phyloP scores from a whole-genome alignment of 1,140 invertebrate species.

The Bombus waltoni region DNA sequence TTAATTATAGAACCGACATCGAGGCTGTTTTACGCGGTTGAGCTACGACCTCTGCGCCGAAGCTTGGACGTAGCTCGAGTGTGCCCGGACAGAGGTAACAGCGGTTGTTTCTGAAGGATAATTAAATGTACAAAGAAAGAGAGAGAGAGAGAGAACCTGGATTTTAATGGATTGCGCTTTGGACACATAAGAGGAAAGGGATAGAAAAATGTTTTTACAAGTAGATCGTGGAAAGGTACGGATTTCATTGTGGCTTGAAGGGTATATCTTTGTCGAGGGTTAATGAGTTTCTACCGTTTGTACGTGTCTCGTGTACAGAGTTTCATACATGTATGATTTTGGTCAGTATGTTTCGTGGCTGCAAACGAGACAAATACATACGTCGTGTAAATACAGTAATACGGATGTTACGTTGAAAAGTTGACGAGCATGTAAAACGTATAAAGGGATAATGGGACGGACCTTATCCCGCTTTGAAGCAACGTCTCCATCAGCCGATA shows the following conservation, averaged over 20 bases:
- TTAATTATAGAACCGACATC: constrained; percentile 35
- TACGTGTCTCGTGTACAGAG: not conserved
- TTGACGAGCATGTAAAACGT: not conserved
- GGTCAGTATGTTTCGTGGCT: not conserved
- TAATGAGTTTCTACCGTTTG: constrained; percentile 25
- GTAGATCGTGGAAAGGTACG: not conserved
- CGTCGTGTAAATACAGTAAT: not conserved
- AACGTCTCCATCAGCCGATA: not conserved
- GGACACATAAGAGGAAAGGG: not conserved
- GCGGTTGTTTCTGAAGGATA: constrained; percentile 19
- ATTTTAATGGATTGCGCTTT: constrained; percentile 14
- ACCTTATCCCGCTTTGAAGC: not conserved
- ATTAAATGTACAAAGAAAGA: constrained; percentile 11
- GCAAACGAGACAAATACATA: not conserved
- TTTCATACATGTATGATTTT: not conserved
- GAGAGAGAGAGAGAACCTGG: too few relatives aligned
- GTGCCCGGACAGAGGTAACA: not conserved
- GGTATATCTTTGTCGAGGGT: constrained; percentile 6
- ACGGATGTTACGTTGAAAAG: not conserved
- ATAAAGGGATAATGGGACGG: not conserved
- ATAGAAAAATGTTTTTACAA: not conserved
- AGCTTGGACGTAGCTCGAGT: not conserved
- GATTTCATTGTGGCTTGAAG: not conserved
- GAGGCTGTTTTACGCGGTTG: not conserved
- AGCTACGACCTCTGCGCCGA: not conserved